These are phyloP conservation scores for Cephus cinctus DNA, from an alignment of 1,140 invertebrate species.

Conservation along the genomic window DNA sequence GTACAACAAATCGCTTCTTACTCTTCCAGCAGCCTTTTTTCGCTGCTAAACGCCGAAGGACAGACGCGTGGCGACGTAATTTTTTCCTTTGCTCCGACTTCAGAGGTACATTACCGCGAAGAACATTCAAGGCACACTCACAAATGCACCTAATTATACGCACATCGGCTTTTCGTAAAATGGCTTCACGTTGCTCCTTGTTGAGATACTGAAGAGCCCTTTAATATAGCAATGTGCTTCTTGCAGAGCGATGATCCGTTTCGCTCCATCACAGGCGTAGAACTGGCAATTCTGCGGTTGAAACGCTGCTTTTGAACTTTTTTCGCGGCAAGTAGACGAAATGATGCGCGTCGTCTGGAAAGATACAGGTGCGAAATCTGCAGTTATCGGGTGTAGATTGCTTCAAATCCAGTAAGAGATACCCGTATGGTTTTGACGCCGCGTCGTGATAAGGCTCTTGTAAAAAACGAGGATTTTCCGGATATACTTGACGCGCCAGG, in stretches of 20 bases:
- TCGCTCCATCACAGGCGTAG: not conserved
- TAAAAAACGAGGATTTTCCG: constrained; percentile 38
- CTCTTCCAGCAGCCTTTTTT: constrained; percentile 4
- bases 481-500: constrained; percentile 37
- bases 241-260: constrained; percentile 7
- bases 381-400: constrained; percentile 32
- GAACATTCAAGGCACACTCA: constrained; percentile 22
- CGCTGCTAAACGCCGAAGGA: constrained; percentile 2
- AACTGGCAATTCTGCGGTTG: not conserved
- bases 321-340: constrained; percentile 17
- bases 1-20: constrained; percentile 10
- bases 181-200: constrained; percentile 8
- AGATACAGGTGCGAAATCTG: constrained; percentile 25
- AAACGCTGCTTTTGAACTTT: constrained; percentile 7
- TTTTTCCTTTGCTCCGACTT: constrained; percentile 1
- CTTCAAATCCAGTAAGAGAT: constrained; percentile 40
- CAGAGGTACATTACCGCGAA: constrained; percentile 10
- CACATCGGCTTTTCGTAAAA: constrained; percentile 15
- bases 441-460: constrained; percentile 40
- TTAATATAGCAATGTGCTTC: constrained; percentile 5
- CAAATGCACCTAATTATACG: constrained; percentile 19
- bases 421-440: constrained; percentile 34
- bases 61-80: not conserved
- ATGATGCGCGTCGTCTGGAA: constrained; percentile 8
- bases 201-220: constrained; percentile 10